Base-by-base conservation (phyloP, 2,797 vertebrate genomes). In the Nannoperca obscura region DNA sequence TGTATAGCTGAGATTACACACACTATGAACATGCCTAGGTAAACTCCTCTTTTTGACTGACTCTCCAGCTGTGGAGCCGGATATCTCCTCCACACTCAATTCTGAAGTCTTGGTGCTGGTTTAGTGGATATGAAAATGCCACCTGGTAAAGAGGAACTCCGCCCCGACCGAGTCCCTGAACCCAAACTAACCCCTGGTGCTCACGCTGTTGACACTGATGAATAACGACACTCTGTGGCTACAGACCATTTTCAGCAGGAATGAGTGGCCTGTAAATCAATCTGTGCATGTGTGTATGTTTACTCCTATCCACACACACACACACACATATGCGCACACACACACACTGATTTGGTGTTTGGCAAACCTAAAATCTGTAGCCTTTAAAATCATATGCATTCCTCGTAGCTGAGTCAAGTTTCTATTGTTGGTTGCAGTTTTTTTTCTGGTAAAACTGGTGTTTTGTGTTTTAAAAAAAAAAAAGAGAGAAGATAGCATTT, bases 381-480 rank as follows among this genome's bases (percentile, higher is more conserved):
- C 96, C 95, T 89, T 93, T 89, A 95, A 89, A 93, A 93, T 95
- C 96, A 96, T 96, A 97, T 97, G 96, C 97, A 98, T 98, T 99
- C 97, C 97, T 97, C 53, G 96, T 97, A 97, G 96, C 96, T 93
- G 93, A 95, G 91, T 90, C 90, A 82, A 86, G 74, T 89, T 93
- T 92, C 92, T 95, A 94, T 96, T 96, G 94, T 91, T 95, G 95
- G 94, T 90, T 90, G 93, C 94, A 90, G 93, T 84, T 89, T 80
- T 70, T 70, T 86, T 85, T 93, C 94, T 94, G 93, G 92, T 95
- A 93, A 95, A 95, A 96, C 95, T 94, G 91, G 91, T 93, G 91
- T 96, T 94, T 84, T 93, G 86, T 84, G 89, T 94, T 93, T 94
- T 27, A 19, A 54, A 60, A 64, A 60, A n/a, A 52, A 64, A 22